Evolutionary conservation across 2,888 invertebrate genomes (phyloP), one percentile per base, ranked within the genome.

Genomic region (Sphinx pinastri): DNA sequence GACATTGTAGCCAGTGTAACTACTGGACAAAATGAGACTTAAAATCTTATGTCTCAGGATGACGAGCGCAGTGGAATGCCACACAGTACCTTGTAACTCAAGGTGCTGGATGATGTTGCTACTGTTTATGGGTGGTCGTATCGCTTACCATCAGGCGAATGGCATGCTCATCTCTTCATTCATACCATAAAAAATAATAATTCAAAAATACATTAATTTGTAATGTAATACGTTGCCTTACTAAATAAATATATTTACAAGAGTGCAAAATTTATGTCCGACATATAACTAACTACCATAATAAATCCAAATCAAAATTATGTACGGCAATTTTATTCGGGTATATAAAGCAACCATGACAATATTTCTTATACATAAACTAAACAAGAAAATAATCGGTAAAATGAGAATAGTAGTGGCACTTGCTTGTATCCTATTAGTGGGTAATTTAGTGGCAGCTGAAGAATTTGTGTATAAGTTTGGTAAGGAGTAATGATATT

Each of bases 211-310:
- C 19, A 55, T 38, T 7, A 38, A 5, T 7, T 38, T 38, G 38
- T 38, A 5, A 7, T 38, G 0, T 12, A 51, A 51, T 5, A 8
- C 51, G 3, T 51, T 14, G 14, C 6, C 38, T 13, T 58, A 7
- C 6, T 19, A 16, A 19, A 45, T 1, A 16, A 49, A 63, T 19
- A 63, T 6, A 49, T 13, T 58, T 31, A 14, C 4, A 6, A 49
- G 19, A 19, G 1, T 63, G 16, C 19, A 49, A 13, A 49, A 49
- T 63, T 49, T 49, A 19, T 49, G 25, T 25, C 31, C 14, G 25
- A 58, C 19, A 55, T 55, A 55, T 55, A 19, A 11, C 16, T 60
- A 45, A 60, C 45, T 60, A 45, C 60, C 60, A 16, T 60, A 11
- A 38, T 60, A 5, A 38, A 11, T 57, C 6, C 31, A 25, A 60